Evolutionary conservation across 2,113 vertebrate genomes (phyloP), one percentile per base, ranked within the genome.

Genomic region (Hyla sarda): DNA sequence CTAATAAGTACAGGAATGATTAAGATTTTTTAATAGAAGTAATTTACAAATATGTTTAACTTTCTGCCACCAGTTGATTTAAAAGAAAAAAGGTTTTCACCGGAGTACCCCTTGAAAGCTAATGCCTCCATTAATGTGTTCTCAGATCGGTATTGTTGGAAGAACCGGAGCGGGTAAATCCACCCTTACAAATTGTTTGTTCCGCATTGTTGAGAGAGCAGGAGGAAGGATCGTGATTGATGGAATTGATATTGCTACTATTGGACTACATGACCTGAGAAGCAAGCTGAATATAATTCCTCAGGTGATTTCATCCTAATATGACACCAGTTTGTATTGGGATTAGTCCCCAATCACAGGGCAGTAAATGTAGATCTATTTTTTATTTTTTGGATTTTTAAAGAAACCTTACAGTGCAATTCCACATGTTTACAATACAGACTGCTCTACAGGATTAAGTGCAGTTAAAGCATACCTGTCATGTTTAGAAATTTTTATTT

Each of bases 261-360:
- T 92, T 81, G 92, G 91, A 76, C 90, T 95, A 32, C 92, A 92
- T 73, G 91, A 94, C 81, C 87, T 94, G 62, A 45, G 79, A 56
- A 83, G 90, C 73, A 90, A 89, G 85, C 89, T 94, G 74, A 93
- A 93, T 41, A 89, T 93, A 83, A 93, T 93, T 88, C 91, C 93
- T 71, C 90, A 94, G 90, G 92, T 93, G 82, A 88, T 83, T 52
- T 3, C 0, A 41, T 23, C 25, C 62, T 14, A 30, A n/a, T 52
- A 52, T 19, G 1, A 41, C 41, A 41, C 50, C 10, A 52, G 10
- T 5, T 10, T 58, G 21, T 58, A 58, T n/a, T 9, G 23, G 56
- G 54, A 58, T n/a, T 23, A 58, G 54, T 5, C 23, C 21, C 17
- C 4, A 9, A 1, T 52, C 16, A 52, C 50, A 52, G 50, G 50